Base-by-base conservation (phyloP, 1,140 invertebrate species). In the Cyrtorhinus lividipennis region DNA sequence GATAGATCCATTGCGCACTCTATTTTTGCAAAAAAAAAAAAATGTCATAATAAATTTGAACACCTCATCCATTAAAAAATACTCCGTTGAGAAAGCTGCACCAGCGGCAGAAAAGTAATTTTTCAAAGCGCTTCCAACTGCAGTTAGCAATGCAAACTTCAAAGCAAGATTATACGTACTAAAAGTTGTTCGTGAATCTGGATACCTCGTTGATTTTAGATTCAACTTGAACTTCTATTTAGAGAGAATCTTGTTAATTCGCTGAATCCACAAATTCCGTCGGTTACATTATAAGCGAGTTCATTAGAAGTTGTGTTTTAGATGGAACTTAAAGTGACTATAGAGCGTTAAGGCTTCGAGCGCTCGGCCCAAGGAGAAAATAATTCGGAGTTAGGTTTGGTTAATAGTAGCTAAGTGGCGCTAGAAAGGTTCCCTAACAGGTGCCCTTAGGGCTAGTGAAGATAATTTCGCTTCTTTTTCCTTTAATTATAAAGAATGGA, bases 341-440 rank as follows among this genome's bases (percentile, higher is more conserved):
- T 15, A 53, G 20, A 20, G 48, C 12, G 48, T 53, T 10, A 53
- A 53, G 48, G 20, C 10, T 20, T 20, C 15, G 3, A 10, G 18
- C 48, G 10, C 48, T 5, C 12, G 48, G n/a, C n/a, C n/a, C 5
- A 22, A 53, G 20, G 48, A 20, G 48, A 53, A 22, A 53, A 53
- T 53, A 53, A 53, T 53, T 53, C 48, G 10, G 48, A 53, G 48
- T 53, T 53, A 53, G 48, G 48, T 53, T 53, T 53, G 48, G 48
- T 53, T 53, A 53, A 53, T 53, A 53, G 48, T 53, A 15, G 48
- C 20, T 53, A 53, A 53, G 48, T 53, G 48, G 48, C 5, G 48
- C 48, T 53, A 53, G 48, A 53, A 53, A 53, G 48, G 48, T 53
- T 53, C 48, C n/a, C 48, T 53, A 53, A 53, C 48, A 53, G 48